Evolutionary conservation across 92 coral and sea anemone species (phyloP), one percentile per base, ranked within the genome.

Genomic region (Phenganax stokvisi): DNA sequence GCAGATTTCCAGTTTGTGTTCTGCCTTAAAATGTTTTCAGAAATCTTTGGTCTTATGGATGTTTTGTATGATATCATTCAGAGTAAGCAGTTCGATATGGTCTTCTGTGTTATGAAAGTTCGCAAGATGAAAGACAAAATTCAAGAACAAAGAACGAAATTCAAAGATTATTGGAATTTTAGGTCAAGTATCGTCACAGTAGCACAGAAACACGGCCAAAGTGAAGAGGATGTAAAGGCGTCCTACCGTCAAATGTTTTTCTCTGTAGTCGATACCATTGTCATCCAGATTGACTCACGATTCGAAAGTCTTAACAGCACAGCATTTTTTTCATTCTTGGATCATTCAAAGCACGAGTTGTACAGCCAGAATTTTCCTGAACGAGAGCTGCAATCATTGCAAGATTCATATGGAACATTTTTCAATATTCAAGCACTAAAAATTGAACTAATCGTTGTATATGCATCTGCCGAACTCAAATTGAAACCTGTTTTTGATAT

Each of bases 341-440:
- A 57, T 57, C 62, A 57, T 57, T 57, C 62, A 9, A 57, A 57
- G 62, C 62, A 57, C 16, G n/a, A n/a, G n/a, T n/a, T n/a, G n/a
- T n/a, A n/a, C n/a, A n/a, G n/a, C n/a, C n/a, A n/a, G n/a, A n/a
- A 57, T 57, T 57, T 57, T 16, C 62, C 62, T 16, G 16, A 57
- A 16, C 62, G 62, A 57, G 62, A 57, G 16, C 62, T 57, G 62
- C 10, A 57, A 57, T 57, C 62, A 16, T 57, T 57, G 62, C 62
- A 57, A 57, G 16, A 16, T 16, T 9, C 62, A 9, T 57, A 57
- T 57, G 62, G 62, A 16, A 57, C 9, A 9, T 9, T 57, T 57
- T 57, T 57, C 62, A 57, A 57, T 57, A 57, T 57, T 16, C 62
- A 57, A 57, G 62, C 62, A 57, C 62, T 57, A 57, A 57, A 57